These are phyloP conservation scores for Rapana venosa DNA, from an alignment of 2,888 invertebrate genomes.

Conservation along the genomic window DNA sequence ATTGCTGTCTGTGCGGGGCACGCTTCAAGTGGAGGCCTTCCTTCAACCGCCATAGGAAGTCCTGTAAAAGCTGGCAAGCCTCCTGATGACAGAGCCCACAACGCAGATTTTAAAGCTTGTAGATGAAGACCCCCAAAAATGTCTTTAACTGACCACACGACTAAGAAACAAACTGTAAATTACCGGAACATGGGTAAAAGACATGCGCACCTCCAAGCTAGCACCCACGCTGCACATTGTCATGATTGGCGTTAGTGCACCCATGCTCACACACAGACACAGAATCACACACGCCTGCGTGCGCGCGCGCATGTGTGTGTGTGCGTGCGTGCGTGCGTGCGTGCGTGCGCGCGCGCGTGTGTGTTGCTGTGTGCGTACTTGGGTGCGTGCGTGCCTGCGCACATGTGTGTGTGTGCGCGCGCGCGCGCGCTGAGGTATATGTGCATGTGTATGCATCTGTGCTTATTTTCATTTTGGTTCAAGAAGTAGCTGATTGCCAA, in stretches of 20 bases:
- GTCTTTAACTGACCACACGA: background rate
- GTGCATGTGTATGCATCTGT: too few relatives aligned
- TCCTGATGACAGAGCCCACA: background rate
- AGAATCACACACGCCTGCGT: background rate
- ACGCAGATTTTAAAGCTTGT: background rate
- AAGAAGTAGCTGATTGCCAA: too few relatives aligned
- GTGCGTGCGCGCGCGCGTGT: background rate
- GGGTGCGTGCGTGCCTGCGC: background rate
- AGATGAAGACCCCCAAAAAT: background rate
- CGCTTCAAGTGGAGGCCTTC: conserved; percentile 49
- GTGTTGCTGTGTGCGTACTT: too few relatives aligned
- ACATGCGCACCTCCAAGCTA: background rate
- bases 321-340: background rate
- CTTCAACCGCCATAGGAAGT: conserved; percentile 46
- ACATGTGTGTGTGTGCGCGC: background rate
- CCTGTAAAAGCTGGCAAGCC: conserved; percentile 24
- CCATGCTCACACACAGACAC: background rate
- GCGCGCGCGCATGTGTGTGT: background rate
- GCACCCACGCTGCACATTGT: conserved; percentile 15
- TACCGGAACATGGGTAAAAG: background rate
- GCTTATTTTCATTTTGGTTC: too few relatives aligned
- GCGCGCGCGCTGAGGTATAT: background rate
- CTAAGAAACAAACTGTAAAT: background rate
- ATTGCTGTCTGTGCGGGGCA: conserved; percentile 43
- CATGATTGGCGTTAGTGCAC: too few relatives aligned